Evolutionary conservation across 2,797 vertebrate species (phyloP).

Genomic region (Siniperca undulata): DNA sequence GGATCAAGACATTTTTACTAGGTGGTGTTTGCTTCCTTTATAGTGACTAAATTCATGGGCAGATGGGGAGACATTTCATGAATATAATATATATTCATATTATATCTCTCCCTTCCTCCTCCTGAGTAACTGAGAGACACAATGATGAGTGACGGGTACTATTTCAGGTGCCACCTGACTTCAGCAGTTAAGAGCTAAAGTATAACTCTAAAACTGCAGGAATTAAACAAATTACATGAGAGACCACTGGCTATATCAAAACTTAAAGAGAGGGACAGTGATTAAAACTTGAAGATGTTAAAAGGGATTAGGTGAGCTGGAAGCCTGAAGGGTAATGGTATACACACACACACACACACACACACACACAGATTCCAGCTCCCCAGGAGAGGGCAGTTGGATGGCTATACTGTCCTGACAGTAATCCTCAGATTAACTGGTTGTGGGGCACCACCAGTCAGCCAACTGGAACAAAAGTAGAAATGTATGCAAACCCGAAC

Average conservation of each 20-base stretch:
- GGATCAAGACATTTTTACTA: not conserved
- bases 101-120: too few relatives aligned
- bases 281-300: slow-evolving; percentile 25
- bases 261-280: not conserved
- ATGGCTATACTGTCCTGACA: slow-evolving; percentile 74
- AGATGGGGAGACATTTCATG: not conserved
- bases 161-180: not conserved
- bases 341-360: slow-evolving; percentile 41
- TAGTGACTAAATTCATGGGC: not conserved
- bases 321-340: slow-evolving; percentile 10
- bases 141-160: not conserved
- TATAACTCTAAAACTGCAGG: not conserved
- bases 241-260: not conserved
- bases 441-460: slow-evolving; percentile 60
- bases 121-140: too few relatives aligned
- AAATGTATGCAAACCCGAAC: slow-evolving; percentile 41
- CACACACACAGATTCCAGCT: slow-evolving; percentile 60
- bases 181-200: not conserved
- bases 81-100: not conserved
- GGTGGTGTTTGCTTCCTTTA: not conserved
- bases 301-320: slow-evolving; percentile 39
- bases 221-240: not conserved
- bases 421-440: slow-evolving; percentile 82
- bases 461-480: slow-evolving; percentile 44
- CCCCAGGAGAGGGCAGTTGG: slow-evolving; percentile 62